Base-by-base conservation (phyloP, 1,140 invertebrate species). In the Neodiprion virginianus region DNA sequence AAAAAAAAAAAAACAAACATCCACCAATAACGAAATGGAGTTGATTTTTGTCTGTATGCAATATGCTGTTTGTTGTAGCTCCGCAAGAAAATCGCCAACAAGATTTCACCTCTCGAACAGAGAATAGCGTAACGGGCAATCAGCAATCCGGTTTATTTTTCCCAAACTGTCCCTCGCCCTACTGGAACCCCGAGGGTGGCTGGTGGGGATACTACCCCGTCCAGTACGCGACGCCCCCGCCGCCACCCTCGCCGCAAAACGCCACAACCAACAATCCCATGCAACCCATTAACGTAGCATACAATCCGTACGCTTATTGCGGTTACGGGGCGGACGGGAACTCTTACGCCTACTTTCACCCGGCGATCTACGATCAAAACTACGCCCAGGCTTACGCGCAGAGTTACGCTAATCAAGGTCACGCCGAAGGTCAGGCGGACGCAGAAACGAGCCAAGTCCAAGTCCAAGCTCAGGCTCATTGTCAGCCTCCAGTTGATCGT, bases 41-140 rank as follows among this genome's bases (percentile, higher is more conserved):
- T 82, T 80, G 78, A 83, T 74, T 74, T 80, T 79, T 85, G 77
- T 84, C 75, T 86, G 86, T 84, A 86, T 86, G 80, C 77, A 84
- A 84, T 87, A 78, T 87, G 86, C 84, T 87, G 84, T 88, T 84
- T 88, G 86, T 88, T 88, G 82, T 88, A 88, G 86, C 83, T 79
- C 85, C 79, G 80, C 86, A 85, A 87, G 86, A 88, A 82, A 85
- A 84, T 86, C 83, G 81, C 80, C 85, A 85, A 86, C 83, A 84
- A 83, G 85, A 86, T 85, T 84, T 83, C 83, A 79, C 81, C 84
- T 82, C 79, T 81, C 82, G 80, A 83, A 84, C 80, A 75, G 82
- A 85, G 81, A 87, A 80, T 87, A 85, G 78, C 81, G 79, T 84
- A 78, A 82, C 80, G 79, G 84, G 79, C 82, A 87, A 87, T 85